These are phyloP conservation scores for Aplysina aerophoba DNA, from an alignment of 37 sponge, comb jelly and placozoan genomes.

Conservation along the genomic window DNA sequence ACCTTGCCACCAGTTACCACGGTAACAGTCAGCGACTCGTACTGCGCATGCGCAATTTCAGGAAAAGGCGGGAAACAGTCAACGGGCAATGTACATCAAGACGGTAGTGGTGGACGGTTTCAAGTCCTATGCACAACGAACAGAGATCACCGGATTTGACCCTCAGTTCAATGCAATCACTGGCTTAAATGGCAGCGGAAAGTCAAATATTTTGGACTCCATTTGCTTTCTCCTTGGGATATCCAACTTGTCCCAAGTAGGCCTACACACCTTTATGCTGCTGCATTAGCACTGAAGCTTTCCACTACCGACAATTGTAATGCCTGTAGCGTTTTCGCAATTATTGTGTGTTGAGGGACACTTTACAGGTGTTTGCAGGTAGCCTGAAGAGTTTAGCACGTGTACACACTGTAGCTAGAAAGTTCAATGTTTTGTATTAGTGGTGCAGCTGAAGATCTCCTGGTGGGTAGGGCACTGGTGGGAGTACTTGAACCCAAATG, in stretches of 20 bases:
- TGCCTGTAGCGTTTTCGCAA: no score
- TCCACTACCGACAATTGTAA: no score
- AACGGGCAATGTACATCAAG: slow-evolving; percentile 85
- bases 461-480: no score
- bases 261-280: not conserved
- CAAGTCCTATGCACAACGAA: slow-evolving; percentile 98
- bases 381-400: no score
- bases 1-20: slow-evolving; percentile 53
- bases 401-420: no score
- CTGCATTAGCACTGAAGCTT: not conserved
- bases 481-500: no score
- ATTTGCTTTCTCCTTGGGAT: slow-evolving; percentile 98
- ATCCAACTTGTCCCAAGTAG: slow-evolving; percentile 94
- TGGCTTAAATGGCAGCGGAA: slow-evolving; percentile 98
- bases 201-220: slow-evolving; percentile 97
- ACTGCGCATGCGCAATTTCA: slow-evolving; percentile 66
- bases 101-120: slow-evolving; percentile 95
- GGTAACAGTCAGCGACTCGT: not conserved
- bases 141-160: slow-evolving; percentile 91
- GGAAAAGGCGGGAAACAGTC: not conserved
- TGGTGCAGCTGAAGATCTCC: no score
- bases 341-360: no score
- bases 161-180: slow-evolving; percentile 97
- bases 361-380: no score
- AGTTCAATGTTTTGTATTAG: no score